Evolutionary conservation across 2,113 vertebrate genomes (phyloP).

Genomic region (Aspiorhynchus laticeps): DNA sequence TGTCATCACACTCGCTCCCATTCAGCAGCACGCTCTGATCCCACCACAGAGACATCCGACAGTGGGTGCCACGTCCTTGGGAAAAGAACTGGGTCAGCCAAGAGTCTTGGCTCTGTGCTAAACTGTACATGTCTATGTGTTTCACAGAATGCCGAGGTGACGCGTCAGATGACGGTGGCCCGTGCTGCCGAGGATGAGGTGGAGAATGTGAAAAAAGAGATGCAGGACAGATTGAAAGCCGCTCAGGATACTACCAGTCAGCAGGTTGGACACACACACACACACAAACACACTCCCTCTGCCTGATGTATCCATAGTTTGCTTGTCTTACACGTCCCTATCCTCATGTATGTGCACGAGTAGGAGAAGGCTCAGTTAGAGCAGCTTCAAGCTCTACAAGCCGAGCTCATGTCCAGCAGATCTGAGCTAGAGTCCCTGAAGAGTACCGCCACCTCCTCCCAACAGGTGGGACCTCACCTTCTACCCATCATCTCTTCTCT

Average conservation of each 20-base stretch:
- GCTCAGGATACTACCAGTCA: slow-evolving; percentile 82
- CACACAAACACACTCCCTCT: background rate
- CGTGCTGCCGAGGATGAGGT: slow-evolving; percentile 88
- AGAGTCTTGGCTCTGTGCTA: slow-evolving; percentile 22
- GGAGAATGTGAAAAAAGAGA: slow-evolving; percentile 86
- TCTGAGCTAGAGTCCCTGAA: slow-evolving; percentile 84
- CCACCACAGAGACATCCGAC: background rate
- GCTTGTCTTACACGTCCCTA: slow-evolving; percentile 9
- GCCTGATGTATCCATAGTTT: slow-evolving; percentile 33
- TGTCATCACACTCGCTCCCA: slow-evolving; percentile 5
- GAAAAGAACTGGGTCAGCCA: slow-evolving; percentile 21
- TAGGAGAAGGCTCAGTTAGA: slow-evolving; percentile 76
- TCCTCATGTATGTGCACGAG: slow-evolving; percentile 42
- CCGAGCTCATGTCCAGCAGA: slow-evolving; percentile 83
- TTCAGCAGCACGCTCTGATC: background rate
- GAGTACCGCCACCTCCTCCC: slow-evolving; percentile 75
- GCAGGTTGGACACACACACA: slow-evolving; percentile 76
- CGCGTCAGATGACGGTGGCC: slow-evolving; percentile 88
- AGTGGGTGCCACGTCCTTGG: background rate
- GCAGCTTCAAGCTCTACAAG: slow-evolving; percentile 84
- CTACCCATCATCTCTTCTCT: background rate
- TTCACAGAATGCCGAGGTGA: slow-evolving; percentile 92
- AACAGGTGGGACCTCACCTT: slow-evolving; percentile 77
- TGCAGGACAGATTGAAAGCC: slow-evolving; percentile 87
- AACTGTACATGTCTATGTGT: slow-evolving; percentile 34